Evolutionary conservation across 2,797 vertebrate genomes (phyloP).

Genomic region (Melanotaenia maccullochi): DNA sequence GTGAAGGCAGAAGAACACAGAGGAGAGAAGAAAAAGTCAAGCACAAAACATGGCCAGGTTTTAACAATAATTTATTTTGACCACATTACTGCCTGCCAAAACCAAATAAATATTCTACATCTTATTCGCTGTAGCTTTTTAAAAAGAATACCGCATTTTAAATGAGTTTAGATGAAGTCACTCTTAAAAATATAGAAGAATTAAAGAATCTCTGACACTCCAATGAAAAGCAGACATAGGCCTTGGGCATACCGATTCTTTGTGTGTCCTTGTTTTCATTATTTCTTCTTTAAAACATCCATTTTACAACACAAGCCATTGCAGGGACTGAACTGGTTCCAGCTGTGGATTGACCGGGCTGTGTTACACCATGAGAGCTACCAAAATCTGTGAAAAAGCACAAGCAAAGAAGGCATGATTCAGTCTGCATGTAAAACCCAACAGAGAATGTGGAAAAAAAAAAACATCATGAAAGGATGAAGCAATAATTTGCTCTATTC

Average conservation of each 20-base stretch:
- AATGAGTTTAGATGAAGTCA: constrained; percentile 37
- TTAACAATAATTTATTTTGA: constrained; percentile 17
- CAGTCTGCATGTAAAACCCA: constrained; percentile 25
- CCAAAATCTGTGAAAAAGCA: constrained; percentile 72
- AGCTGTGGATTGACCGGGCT: constrained; percentile 54
- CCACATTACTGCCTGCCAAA: constrained; percentile 4
- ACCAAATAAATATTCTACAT: constrained; percentile 40
- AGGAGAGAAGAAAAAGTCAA: constrained; percentile 11
- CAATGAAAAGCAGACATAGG: constrained; percentile 25
- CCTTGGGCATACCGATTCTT: constrained; percentile 84
- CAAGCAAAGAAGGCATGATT: constrained; percentile 59
- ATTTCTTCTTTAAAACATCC: constrained; percentile 75
- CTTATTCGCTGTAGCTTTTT: constrained; percentile 30
- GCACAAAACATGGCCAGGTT: constrained; percentile 21
- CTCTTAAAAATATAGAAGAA: constrained; percentile 18
- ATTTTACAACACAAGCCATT: constrained; percentile 79
- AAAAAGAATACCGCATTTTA: constrained; percentile 37
- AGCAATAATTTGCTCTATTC: constrained; percentile 18
- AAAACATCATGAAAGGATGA: constrained; percentile 9
- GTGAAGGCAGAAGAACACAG: constrained; percentile 20
- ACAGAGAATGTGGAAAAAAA: constrained; percentile 23
- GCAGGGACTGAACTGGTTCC: constrained; percentile 68
- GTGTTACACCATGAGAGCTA: constrained; percentile 57
- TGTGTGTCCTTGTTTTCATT: constrained; percentile 89
- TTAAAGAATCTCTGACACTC: constrained; percentile 35